Evolutionary conservation across 2,113 vertebrate genomes (phyloP).

Genomic region (Pipa parva): DNA sequence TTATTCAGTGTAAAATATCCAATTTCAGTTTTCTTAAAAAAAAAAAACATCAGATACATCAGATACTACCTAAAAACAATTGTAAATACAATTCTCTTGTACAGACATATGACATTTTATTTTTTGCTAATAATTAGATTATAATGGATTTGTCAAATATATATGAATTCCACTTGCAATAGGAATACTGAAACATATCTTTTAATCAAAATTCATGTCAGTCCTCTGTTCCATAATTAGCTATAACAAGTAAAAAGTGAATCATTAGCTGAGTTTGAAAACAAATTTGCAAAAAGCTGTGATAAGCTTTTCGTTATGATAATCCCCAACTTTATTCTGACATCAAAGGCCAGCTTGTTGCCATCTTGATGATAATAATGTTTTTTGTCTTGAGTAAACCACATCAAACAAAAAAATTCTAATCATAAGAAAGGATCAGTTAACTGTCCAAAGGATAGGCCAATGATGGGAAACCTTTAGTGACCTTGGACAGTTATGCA

Average conservation of each 20-base stretch:
- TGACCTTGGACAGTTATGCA: background rate
- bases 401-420: slow-evolving; percentile 12
- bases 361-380: background rate
- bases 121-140: too few relatives aligned
- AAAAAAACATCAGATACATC: too few relatives aligned
- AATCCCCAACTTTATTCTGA: slow-evolving; percentile 8
- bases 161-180: too few relatives aligned
- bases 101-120: too few relatives aligned
- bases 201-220: background rate
- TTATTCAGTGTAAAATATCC: too few relatives aligned
- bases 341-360: slow-evolving; percentile 19
- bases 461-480: background rate
- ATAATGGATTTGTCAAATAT: too few relatives aligned
- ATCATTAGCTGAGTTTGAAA: slow-evolving; percentile 31
- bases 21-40: too few relatives aligned
- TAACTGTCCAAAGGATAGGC: background rate
- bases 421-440: slow-evolving; percentile 12
- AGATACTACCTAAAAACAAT: too few relatives aligned
- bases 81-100: too few relatives aligned
- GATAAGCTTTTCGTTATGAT: slow-evolving; percentile 21
- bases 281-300: slow-evolving; percentile 17
- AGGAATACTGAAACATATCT: too few relatives aligned
- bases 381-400: background rate
- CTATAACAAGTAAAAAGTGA: slow-evolving; percentile 13
- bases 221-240: background rate